phyloP scores from a whole-genome alignment of 2,113 vertebrate species.

The Lophotis ruficrista region DNA sequence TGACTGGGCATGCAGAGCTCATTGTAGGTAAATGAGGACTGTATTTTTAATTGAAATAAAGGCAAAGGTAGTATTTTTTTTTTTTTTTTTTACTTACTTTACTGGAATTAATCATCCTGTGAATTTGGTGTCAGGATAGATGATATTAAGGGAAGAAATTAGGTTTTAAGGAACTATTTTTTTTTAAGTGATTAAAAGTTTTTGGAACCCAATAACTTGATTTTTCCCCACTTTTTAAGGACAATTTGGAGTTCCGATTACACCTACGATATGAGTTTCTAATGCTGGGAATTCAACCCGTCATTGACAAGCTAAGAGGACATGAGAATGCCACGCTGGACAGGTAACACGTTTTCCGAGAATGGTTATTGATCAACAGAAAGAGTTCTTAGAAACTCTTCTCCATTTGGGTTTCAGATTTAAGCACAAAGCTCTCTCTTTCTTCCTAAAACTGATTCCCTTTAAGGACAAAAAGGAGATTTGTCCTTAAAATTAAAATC shows the following conservation, averaged over 20 bases:
- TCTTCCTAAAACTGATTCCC: not conserved
- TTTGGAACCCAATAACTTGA: not conserved
- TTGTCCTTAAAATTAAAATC: not conserved
- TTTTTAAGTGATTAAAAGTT: not conserved
- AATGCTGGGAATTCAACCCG: slow-evolving; percentile 96
- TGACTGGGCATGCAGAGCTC: not conserved
- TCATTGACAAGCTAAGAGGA: slow-evolving; percentile 94
- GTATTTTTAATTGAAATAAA: not conserved
- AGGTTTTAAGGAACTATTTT: not conserved
- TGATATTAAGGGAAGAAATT: not conserved
- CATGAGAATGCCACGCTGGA: slow-evolving; percentile 96
- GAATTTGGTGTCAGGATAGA: not conserved
- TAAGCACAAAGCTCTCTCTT: not conserved
- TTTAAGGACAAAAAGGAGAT: not conserved
- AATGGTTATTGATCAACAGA: not conserved
- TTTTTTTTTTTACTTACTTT: not conserved
- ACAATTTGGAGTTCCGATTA: slow-evolving; percentile 95
- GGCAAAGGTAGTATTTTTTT: not conserved
- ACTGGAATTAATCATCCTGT: not conserved
- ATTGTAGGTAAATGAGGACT: not conserved
- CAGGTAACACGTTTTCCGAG: slow-evolving; percentile 74
- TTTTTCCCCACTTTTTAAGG: slow-evolving; percentile 68
- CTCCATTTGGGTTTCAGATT: not conserved
- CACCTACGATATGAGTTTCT: slow-evolving; percentile 96
- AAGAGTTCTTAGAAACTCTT: not conserved